A percentile compares a stretch with the other conserved stretches of the same genome.
These are phyloP conservation scores for Mus minutoides DNA, from an alignment of 2,797 vertebrate species.

Conservation along the genomic window DNA sequence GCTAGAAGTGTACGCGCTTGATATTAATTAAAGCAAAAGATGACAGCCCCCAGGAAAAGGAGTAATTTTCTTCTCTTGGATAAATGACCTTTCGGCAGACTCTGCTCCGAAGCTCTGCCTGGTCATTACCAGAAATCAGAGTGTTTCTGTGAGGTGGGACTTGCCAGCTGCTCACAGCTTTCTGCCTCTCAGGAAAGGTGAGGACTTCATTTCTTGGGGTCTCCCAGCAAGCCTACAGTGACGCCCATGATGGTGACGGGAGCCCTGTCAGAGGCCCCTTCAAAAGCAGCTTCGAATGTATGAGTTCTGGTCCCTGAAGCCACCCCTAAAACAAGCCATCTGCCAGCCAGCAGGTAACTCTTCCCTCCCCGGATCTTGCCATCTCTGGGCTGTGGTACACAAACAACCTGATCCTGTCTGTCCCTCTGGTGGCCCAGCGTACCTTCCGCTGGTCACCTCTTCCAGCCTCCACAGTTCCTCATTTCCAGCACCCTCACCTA, in stretches of 20 bases:
- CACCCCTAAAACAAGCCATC: background rate
- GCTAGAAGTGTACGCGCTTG: constrained; percentile 80
- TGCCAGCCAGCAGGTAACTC: background rate
- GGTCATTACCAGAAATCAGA: constrained; percentile 87
- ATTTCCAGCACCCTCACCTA: no score
- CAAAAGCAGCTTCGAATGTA: background rate
- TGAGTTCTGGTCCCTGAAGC: background rate
- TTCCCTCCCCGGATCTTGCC: background rate
- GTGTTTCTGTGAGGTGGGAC: constrained; percentile 76
- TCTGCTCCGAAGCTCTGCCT: constrained; percentile 84
- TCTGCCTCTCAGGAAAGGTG: background rate
- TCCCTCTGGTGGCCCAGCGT: background rate
- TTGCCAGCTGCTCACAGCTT: constrained; percentile 63
- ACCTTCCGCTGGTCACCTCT: background rate
- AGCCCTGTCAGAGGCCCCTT: background rate
- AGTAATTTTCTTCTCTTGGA: constrained; percentile 76
- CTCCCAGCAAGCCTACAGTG: background rate
- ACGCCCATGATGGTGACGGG: fast-evolving
- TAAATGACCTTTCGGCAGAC: constrained; percentile 88
- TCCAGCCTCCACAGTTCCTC: background rate
- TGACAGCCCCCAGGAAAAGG: constrained; percentile 87
- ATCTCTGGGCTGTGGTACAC: fast-evolving
- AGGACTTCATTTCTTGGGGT: background rate
- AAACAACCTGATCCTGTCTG: background rate
- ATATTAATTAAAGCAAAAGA: constrained; percentile 89